Conservation (phyloP, 2,797 vertebrate genomes). For the Masticophis lateralis region DNA sequence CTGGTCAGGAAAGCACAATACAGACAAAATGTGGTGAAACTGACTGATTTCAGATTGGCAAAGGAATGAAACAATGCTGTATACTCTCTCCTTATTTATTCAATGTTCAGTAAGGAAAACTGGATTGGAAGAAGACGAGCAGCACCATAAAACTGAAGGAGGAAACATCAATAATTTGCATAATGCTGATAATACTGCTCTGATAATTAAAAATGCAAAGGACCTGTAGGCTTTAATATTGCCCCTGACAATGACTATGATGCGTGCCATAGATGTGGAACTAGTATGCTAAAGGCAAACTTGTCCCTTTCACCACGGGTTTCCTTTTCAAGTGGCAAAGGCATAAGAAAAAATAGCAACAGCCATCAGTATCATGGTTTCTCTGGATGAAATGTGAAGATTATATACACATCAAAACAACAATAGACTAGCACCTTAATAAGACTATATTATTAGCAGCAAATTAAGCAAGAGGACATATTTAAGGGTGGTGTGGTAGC, state of each 20-base stretch:
- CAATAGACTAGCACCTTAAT: background rate
- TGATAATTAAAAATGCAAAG: background rate
- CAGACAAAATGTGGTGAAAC: background rate
- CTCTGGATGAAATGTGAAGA: background rate
- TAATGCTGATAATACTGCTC: background rate
- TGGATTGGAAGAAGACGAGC: background rate
- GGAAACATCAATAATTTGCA: background rate
- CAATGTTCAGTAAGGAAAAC: background rate
- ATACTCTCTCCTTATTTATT: background rate
- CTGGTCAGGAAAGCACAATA: background rate
- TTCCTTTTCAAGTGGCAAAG: background rate
- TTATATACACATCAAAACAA: background rate
- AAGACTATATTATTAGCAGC: background rate
- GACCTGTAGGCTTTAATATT: background rate
- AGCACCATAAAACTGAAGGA: background rate
- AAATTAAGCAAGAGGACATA: background rate
- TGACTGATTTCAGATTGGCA: background rate
- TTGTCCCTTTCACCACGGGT: background rate
- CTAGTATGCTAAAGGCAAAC: background rate
- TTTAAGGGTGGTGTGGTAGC: background rate
- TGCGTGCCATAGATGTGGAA: background rate
- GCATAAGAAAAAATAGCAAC: background rate
- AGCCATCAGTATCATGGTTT: background rate
- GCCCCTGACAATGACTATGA: background rate
- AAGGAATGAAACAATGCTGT: background rate